phyloP scores from a whole-genome alignment of 2,113 vertebrate species.

The Chamaetylas fuelleborni region DNA sequence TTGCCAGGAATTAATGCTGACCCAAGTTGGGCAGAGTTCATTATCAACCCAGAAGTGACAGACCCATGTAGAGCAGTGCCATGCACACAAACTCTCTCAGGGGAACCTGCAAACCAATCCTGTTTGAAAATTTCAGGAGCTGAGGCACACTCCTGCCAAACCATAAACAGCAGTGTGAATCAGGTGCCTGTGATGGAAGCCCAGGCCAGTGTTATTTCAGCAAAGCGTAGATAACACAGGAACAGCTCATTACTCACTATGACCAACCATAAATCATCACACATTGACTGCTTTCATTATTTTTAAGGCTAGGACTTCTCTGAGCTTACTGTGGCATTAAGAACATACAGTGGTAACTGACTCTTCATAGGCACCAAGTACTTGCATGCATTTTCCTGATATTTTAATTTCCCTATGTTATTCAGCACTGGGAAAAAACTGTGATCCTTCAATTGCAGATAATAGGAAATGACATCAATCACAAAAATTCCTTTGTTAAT shows the following conservation, averaged over 20 bases:
- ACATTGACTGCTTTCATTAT: neutral
- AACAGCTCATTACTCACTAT: neutral
- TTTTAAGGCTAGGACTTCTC: neutral
- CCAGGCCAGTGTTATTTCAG: neutral
- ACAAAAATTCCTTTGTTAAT: neutral
- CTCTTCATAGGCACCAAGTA: neutral
- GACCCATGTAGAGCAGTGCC: neutral
- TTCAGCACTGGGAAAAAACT: neutral
- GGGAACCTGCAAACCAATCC: neutral
- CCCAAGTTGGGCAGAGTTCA: neutral
- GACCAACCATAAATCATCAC: neutral
- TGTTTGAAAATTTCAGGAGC: neutral
- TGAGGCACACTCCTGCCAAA: neutral
- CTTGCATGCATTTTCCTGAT: neutral
- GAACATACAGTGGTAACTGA: neutral
- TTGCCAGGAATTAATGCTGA: neutral
- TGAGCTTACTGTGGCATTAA: neutral
- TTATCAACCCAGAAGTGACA: neutral
- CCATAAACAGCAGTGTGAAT: neutral
- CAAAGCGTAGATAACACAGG: neutral
- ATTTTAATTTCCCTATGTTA: neutral
- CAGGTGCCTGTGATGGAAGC: neutral
- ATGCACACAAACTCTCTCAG: neutral
- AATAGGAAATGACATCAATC: neutral
- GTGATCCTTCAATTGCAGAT: neutral